A percentile compares a stretch with the other conserved stretches of the same genome.
Conservation (phyloP, 2,888 invertebrate genomes). For the Melanostoma scalare region DNA sequence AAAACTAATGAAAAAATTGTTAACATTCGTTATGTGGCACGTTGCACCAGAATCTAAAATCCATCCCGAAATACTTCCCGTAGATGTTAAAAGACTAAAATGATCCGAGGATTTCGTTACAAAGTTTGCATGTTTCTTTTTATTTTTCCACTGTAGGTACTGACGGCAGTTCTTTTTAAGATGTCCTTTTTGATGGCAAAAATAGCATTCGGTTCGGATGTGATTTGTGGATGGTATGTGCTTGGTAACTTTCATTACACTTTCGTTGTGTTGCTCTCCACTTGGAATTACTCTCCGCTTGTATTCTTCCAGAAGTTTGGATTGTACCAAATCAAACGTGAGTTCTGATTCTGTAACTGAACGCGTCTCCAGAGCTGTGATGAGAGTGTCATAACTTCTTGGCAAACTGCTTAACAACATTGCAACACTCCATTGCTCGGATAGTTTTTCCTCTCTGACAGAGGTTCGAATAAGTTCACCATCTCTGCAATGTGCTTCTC, state of each 20-base stretch:
- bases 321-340: background rate
- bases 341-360: background rate
- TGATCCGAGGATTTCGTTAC: background rate
- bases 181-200: background rate
- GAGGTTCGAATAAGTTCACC: too few species aligned
- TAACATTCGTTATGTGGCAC: background rate
- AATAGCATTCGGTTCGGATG: too few species aligned
- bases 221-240: too few species aligned
- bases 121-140: too few species aligned
- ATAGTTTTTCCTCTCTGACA: background rate
- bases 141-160: background rate
- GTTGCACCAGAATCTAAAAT: conserved; percentile 8
- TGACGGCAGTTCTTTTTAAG: background rate
- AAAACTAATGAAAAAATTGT: background rate
- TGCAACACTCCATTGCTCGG: background rate
- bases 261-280: too few species aligned
- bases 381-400: conserved; percentile 10
- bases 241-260: too few species aligned
- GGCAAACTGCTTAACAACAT: conserved; percentile 11
- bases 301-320: background rate
- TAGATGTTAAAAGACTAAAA: background rate
- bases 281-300: too few species aligned
- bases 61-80: background rate
- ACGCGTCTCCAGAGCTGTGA: background rate
- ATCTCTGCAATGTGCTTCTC: too few species aligned